Base-by-base conservation (phyloP, 2,113 vertebrate species). In the Tachycineta bicolor region DNA sequence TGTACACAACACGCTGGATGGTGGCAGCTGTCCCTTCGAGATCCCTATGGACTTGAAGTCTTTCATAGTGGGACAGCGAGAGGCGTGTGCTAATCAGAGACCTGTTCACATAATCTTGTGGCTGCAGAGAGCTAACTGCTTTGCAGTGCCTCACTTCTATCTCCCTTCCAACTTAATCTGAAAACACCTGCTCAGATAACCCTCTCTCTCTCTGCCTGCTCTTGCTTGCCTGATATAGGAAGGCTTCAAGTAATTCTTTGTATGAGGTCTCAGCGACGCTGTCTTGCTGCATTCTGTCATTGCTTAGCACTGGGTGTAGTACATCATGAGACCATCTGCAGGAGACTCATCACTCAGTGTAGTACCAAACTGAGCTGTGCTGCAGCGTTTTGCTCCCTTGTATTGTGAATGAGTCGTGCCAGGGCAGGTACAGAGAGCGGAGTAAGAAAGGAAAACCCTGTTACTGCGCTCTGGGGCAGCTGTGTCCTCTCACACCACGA, bases 91-190 rank as follows among this genome's bases (percentile, higher is more conserved):
- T 92, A 39, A 50, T n/a, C 76, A 87, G 52, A 56, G 39, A 92
- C 60, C 58, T 86, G 33, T 83, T 89, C 79, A 58, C 49, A 23
- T 39, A 88, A 90, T 87, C 90, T 75, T 75, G 49, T 0, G 14
- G 58, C 41, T 77, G 37, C 60, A 93, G 76, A 91, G 82, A 69
- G 59, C 59, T 63, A 80, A 67, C 60, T 81, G 68, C 79, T 78
- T 81, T 68, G 22, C 56, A 88, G 43, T 88, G 79, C 95, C 79
- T 78, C 41, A 68, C 78, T 93, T 92, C 65, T 60, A 90, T 83
- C 85, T 94, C 44, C 44, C 58, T 95, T 94, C 87, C 87, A 87
- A 75, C 41, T 80, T 92, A 85, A 94, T 78, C 88, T 95, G 83
- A 83, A 93, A 95, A 92, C 52, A 92, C 65, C 83, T 81, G 33